Evolutionary conservation across 64 coral and sea anemone genomes (phyloP), one percentile per base, ranked within the genome.

Genomic region (Dendrophyllia cribrosa): DNA sequence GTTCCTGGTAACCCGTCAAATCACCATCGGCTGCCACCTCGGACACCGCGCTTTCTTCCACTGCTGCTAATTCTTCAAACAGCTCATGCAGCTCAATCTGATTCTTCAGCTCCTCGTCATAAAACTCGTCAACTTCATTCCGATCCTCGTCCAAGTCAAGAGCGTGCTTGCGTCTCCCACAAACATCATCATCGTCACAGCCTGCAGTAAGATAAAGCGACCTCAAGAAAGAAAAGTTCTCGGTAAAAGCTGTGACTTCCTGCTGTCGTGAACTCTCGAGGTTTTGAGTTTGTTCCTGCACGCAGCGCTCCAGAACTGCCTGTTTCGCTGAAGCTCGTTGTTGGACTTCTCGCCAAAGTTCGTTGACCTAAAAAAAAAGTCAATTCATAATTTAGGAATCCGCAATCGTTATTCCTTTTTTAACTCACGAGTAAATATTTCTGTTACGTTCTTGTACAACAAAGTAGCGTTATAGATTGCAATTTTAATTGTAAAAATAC

Each of bases 21-120:
- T 97, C 95, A 76, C 88, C 84, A 70, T 86, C 92, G 1, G 88
- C 59, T 34, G 88, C 88, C 74, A 91, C 88, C 10, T 73, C 88
- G 0, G 95, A 82, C 23, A 94, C 95, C 43, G 90, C 92, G 11
- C 64, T 85, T 21, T 97, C 92, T 68, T 97, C 95, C 23, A 97
- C 90, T 17, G 75, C 75, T 3, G 95, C 95, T 12, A 97, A 68
- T 20, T 72, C 95, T 79, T 97, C 95, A 87, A 89, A 97, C 88
- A 97, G 82, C 34, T 91, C 78, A 43, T 97, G 95, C 43, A 97
- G 59, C 69, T 97, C 92, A 64, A 97, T 94, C 69, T 97, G 95
- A 25, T 92, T 87, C 44, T 87, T 92, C 10, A 97, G 75, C 21
- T 91, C 87, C 44, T 97, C 92, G 51, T 97, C 95, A 72, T 94